Percentiles rank a stretch among this genome's conserved stretches.
phyloP scores from a whole-genome alignment of 2,113 vertebrate species.

The Syrmaticus mikado region DNA sequence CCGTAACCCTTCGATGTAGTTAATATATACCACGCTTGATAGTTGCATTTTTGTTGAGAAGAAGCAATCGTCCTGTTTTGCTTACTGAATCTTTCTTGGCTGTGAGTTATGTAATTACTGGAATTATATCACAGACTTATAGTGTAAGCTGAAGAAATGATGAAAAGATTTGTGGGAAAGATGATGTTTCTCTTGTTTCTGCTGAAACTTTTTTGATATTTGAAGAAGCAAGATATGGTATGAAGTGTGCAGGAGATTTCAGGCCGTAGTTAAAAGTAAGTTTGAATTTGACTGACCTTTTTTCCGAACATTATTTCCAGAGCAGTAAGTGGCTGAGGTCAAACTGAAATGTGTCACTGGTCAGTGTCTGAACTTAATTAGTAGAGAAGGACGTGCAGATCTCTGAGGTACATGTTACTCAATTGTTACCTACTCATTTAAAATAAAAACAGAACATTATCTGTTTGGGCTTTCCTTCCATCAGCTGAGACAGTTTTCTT shows the following conservation, averaged over 20 bases:
- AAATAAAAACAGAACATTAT: slow-evolving; percentile 42
- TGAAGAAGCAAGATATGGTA: slow-evolving; percentile 38
- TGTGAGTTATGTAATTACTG: slow-evolving; percentile 20
- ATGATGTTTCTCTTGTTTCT: slow-evolving; percentile 20
- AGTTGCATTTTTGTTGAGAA: not conserved
- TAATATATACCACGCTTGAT: not conserved
- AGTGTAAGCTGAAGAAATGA: slow-evolving; percentile 11
- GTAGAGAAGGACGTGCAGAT: slow-evolving; percentile 1
- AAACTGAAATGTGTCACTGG: slow-evolving; percentile 64
- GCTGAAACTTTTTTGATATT: slow-evolving; percentile 11
- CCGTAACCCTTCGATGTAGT: not conserved
- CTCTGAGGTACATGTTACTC: slow-evolving; percentile 14
- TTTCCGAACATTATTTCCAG: slow-evolving; percentile 59
- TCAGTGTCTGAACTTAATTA: slow-evolving; percentile 74
- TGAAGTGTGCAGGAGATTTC: slow-evolving; percentile 54
- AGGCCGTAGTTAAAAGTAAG: slow-evolving; percentile 55
- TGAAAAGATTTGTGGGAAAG: slow-evolving; percentile 33
- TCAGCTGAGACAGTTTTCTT: slow-evolving; percentile 50
- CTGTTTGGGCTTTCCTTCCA: slow-evolving; percentile 44
- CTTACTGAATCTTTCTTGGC: not conserved
- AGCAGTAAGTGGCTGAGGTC: slow-evolving; percentile 66
- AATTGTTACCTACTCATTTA: slow-evolving; percentile 8
- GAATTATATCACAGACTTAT: not conserved
- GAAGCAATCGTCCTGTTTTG: slow-evolving; percentile 14
- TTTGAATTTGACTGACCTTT: slow-evolving; percentile 70